A percentile compares a stretch with the other conserved stretches of the same genome.
These are phyloP conservation scores for Oligia fasciuncula DNA, from an alignment of 2,888 invertebrate genomes.

Conservation along the genomic window DNA sequence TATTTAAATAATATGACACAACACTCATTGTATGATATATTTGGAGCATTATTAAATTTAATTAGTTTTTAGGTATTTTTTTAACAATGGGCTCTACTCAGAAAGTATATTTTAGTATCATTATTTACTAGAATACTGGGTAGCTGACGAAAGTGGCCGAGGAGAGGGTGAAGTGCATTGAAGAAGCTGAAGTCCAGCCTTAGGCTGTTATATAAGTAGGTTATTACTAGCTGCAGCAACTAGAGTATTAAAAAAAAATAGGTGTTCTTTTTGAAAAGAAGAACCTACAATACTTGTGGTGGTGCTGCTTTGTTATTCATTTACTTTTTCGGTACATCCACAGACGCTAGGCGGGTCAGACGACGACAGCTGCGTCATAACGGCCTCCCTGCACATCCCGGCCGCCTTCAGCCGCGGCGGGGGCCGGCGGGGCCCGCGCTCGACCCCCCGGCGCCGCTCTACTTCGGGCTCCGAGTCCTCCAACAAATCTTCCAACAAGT, in stretches of 20 bases:
- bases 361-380: slow-evolving; percentile 92
- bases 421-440: slow-evolving; percentile 68
- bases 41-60: background rate
- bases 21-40: background rate
- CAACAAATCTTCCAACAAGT: slow-evolving; percentile 56
- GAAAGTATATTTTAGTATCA: background rate
- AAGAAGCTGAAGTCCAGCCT: background rate
- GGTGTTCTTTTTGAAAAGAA: background rate
- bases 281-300: background rate
- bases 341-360: slow-evolving; percentile 91
- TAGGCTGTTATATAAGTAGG: too few species aligned
- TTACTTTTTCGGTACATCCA: background rate
- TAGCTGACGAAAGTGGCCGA: background rate
- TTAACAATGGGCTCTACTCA: background rate
- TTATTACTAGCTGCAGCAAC: background rate
- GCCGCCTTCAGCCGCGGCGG: slow-evolving; percentile 85
- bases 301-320: background rate
- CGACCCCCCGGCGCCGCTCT: slow-evolving; percentile 81
- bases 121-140: background rate
- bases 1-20: background rate
- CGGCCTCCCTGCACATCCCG: slow-evolving; percentile 95
- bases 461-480: slow-evolving; percentile 81
- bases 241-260: background rate
- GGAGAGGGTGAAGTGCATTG: background rate
- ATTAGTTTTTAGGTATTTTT: background rate